Conservation (phyloP, 2,797 vertebrate genomes). For the Carduelis carduelis region DNA sequence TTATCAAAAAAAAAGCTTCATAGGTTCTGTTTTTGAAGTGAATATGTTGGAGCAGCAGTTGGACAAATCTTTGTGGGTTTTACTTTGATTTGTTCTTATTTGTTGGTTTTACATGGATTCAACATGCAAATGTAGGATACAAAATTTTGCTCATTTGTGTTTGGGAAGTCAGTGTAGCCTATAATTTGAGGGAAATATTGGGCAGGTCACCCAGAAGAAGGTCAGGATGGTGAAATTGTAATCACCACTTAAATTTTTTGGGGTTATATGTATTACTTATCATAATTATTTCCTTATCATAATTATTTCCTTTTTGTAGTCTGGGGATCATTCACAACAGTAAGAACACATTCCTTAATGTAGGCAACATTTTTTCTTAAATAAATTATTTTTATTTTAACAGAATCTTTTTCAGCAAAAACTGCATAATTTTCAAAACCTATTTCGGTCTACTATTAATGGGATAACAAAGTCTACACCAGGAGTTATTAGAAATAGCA, state of each 20-base stretch:
- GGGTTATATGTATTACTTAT: background rate
- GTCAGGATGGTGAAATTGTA: background rate
- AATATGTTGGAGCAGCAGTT: fast-evolving
- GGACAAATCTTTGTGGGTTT: background rate
- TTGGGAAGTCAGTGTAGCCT: background rate
- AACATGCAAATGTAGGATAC: background rate
- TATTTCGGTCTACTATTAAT: background rate
- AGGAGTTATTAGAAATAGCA: background rate
- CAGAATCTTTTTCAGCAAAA: background rate
- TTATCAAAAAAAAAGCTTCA: background rate
- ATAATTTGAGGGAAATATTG: background rate
- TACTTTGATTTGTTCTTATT: background rate
- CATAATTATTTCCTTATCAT: background rate
- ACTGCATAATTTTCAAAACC: background rate
- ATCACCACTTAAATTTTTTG: fast-evolving
- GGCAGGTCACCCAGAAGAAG: background rate
- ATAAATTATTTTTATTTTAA: background rate
- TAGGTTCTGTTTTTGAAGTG: background rate
- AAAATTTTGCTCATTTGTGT: background rate
- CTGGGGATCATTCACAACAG: background rate
- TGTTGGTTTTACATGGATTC: background rate
- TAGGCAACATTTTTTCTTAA: background rate
- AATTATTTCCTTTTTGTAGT: background rate
- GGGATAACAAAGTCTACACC: background rate
- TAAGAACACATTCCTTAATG: background rate